Evolutionary conservation across 2,113 vertebrate species (phyloP), one percentile per base, ranked within the genome.

Genomic region (Thryonomys swinderianus): DNA sequence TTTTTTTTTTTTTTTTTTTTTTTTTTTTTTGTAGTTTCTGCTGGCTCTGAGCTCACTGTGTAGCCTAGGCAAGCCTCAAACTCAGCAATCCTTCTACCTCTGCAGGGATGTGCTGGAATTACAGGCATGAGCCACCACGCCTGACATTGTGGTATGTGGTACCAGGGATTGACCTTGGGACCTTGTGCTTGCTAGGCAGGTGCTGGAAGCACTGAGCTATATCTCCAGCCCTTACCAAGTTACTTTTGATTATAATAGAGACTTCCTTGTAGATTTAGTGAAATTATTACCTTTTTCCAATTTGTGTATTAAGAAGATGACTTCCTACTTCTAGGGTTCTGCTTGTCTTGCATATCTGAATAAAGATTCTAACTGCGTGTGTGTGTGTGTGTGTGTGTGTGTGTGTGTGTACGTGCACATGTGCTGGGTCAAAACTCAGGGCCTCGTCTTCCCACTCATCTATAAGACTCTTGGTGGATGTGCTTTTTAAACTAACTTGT

Each of bases 231-330:
- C n/a, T n/a, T n/a, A n/a, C n/a, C n/a, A n/a, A 57, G 40, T 88
- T 78, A 61, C n/a, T 66, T 42, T 73, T 37, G 48, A 48, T 66
- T 69, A 21, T 85, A 64, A 48, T 25, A 67, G 62, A 20, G n/a
- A 69, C 27, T 45, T 95, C 17, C 18, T 66, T 95, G 78, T 85
- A 64, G 32, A 13, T 84, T 80, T 95, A 48, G 55, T 93, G 66
- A 87, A 0, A 30, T 90, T 67, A 57, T 85, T 45, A 51, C 1
- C 20, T 23, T 87, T 76, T 90, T 80, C 3, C n/a, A 59, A 51
- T 90, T 90, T 62, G 7, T 66, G 1, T 85, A 51, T 69, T 88
- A 76, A 89, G 34, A 92, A 87, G 71, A 57, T 95, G 45, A 94
- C 61, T 89, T 53, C 4, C 64, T 59, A 1, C 16, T 93, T 93